Evolutionary conservation across 2,888 invertebrate genomes (phyloP), one percentile per base, ranked within the genome.

Genomic region (Strigamia maritima): DNA sequence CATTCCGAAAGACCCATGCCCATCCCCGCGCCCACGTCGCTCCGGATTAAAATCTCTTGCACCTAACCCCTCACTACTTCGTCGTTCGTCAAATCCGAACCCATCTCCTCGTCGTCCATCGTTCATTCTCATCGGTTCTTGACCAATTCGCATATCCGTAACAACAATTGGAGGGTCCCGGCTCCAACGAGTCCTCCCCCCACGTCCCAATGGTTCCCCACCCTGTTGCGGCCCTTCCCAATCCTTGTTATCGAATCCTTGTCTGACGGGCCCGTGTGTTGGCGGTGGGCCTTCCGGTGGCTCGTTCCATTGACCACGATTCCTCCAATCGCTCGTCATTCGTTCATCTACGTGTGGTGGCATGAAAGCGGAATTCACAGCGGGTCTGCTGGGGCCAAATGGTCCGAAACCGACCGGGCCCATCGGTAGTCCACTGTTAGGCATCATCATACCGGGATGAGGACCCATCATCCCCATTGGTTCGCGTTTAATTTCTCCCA

Each of bases 401-500:
- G 70, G 70, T 10, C 70, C 70, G 12, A 70, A 70, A 24, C 28
- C 28, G 26, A 70, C n/a, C 3, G 70, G 70, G 1, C 26, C 16
- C 26, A 70, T 26, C 26, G 26, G 70, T 2, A 28, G 28, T 19
- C 44, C 77, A 28, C 12, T 12, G 22, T 16, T 10, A 14, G 22
- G 44, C 22, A 24, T 7, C 77, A 49, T 49, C 26, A 77, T 49
- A 6, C 40, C 49, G 0, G 77, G 77, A 0, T 26, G 44, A 14
- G 49, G n/a, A 0, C n/a, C 49, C 77, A 77, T 49, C 77, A 77
- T 77, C 14, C 49, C 49, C 49, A 49, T 49, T 10, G 77, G 77
- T n/a, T 40, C 44, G 2, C 38, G 35, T 26, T 28, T 80, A 80
- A 40, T 80, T 79, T 80, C 81, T 70, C 79, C 82, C 77, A 12